Evolutionary conservation across 1,140 invertebrate species (phyloP), one percentile per base, ranked within the genome.

Genomic region (Agrilus planipennis): DNA sequence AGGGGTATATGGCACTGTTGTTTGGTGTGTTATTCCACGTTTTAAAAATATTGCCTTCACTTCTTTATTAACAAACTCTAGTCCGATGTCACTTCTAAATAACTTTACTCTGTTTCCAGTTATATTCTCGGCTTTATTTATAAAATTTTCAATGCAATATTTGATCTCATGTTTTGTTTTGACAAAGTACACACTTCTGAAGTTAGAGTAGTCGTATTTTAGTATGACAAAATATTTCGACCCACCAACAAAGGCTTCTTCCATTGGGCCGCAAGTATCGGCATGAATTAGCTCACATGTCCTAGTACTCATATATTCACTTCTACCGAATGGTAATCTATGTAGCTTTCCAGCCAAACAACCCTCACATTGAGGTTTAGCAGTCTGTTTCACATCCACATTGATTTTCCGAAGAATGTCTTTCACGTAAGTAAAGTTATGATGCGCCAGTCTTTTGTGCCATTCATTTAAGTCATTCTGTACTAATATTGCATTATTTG

Each of bases 241-340:
- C 35, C 46, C 45, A 6, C 42, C 41, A n/a, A 43, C 21, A 10
- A 42, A 49, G 18, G 16, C 22, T 4, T 38, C 18, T 41, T 41
- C 16, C 37, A 48, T 45, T 3, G 49, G 49, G 32, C 49, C 50
- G 44, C 50, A 51, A 18, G 48, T 41, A 22, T 50, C 43, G 10
- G 22, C 14, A 31, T 49, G 41, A 84, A 81, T 46, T 76, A 71
- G 7, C 40, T 67, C 61, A 39, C 61, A 55, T 23, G 47, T 29
- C 35, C 38, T 48, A 2, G 47, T 49, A 17, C 46, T 44, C 22
- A 16, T 47, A 1, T 39, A 34, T 25, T 58, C 47, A 36, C 52
- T 50, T 37, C 34, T 19, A 21, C 34, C 15, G 44, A 61, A 64
- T 0, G 54, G 44, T 18, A 46, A 38, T 32, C 57, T n/a, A 42